phyloP scores from a whole-genome alignment of 37 sponge, comb jelly and placozoan genomes.

The Amphimedon queenslandica region DNA sequence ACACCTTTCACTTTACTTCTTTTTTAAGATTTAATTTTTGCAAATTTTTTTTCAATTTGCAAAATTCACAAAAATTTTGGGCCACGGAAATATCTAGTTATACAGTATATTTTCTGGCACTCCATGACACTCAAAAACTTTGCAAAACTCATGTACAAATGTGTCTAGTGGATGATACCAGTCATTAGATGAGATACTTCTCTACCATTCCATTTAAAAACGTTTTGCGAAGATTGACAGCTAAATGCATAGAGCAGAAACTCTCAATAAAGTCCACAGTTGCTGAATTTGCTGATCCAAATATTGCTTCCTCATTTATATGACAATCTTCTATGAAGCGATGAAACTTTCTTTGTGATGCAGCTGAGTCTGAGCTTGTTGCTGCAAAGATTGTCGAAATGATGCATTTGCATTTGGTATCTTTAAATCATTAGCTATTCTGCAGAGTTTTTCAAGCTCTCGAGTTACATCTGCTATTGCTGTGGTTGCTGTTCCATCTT shows the following conservation, averaged over 20 bases:
- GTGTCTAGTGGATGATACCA: conserved; percentile 6
- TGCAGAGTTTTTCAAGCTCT: conserved; percentile 17
- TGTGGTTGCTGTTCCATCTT: conserved; percentile 24
- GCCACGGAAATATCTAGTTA: too few relatives aligned
- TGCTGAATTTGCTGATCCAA: conserved; percentile 16
- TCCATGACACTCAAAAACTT: conserved; percentile 32
- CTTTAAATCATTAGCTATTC: conserved; percentile 3
- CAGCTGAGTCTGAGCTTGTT: conserved; percentile 26
- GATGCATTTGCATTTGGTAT: conserved; percentile 27
- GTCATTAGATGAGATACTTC: not conserved
- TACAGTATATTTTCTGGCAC: conserved; percentile 54
- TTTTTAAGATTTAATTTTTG: too few relatives aligned
- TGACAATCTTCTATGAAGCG: conserved; percentile 11
- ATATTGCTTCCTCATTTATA: conserved; percentile 16
- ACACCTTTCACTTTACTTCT: too few relatives aligned
- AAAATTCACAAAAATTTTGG: too few relatives aligned
- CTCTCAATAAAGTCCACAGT: conserved; percentile 19
- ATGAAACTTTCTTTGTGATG: conserved; percentile 24
- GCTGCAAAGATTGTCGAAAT: conserved; percentile 23
- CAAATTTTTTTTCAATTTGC: too few relatives aligned
- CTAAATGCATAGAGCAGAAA: conserved; percentile 52
- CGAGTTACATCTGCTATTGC: conserved; percentile 13
- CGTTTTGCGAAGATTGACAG: conserved; percentile 34
- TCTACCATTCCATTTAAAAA: conserved; percentile 15
- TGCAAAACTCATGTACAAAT: conserved; percentile 43